Conservation (phyloP, 2,797 vertebrate genomes). For the Haliaeetus albicilla region DNA sequence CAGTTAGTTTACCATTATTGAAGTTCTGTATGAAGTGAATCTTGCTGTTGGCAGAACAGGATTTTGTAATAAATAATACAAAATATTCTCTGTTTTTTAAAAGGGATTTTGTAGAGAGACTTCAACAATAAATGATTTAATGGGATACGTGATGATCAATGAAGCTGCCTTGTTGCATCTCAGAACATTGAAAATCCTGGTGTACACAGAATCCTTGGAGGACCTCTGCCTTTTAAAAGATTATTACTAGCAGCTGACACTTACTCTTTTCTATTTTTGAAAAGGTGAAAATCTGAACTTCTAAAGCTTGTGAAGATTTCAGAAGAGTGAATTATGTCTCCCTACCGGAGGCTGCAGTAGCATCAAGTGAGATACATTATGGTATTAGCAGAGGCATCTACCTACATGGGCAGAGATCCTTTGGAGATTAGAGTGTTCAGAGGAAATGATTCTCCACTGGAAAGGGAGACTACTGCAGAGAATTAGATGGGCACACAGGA, state of each 20-base stretch:
- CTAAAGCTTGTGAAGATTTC: not conserved
- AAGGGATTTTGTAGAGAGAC: conserved; percentile 32
- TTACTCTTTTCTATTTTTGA: not conserved
- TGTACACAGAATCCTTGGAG: not conserved
- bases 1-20: conserved; percentile 69
- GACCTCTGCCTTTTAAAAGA: conserved; percentile 3
- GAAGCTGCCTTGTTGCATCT: not conserved
- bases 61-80: conserved; percentile 63
- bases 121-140: conserved; percentile 46
- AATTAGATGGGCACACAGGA: not conserved
- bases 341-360: not conserved
- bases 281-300: not conserved
- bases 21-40: conserved; percentile 28
- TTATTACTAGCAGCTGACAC: not conserved
- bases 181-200: not conserved
- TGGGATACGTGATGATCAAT: conserved; percentile 3
- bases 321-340: not conserved
- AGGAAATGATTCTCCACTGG: not conserved
- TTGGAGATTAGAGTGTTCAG: not conserved
- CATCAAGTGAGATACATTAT: not conserved
- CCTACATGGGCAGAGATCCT: not conserved
- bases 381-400: not conserved
- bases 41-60: conserved; percentile 36
- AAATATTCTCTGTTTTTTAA: conserved; percentile 37
- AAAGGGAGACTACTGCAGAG: not conserved